Percentiles rank a stretch among this genome's conserved stretches.
Conservation (phyloP, 2,113 vertebrate species). For the Percina caprodes region DNA sequence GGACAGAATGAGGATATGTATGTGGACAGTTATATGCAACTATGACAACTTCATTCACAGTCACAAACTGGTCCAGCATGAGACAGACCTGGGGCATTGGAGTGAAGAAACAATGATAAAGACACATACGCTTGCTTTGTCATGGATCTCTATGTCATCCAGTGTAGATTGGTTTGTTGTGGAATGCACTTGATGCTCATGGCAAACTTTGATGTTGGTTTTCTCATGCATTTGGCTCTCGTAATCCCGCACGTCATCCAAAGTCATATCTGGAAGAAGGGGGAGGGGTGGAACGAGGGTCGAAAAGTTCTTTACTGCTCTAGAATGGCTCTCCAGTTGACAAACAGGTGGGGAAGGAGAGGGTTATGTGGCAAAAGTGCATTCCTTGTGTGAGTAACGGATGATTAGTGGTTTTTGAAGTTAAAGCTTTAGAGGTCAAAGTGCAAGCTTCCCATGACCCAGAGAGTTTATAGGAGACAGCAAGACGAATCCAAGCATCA, state of each 20-base stretch:
- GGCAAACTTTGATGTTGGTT: constrained; percentile 99
- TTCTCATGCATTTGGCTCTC: constrained; percentile 99
- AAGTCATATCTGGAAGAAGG: constrained; percentile 98
- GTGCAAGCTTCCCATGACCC: constrained; percentile 38
- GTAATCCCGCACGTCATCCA: constrained; percentile 98
- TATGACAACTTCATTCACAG: constrained; percentile 11
- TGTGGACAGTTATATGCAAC: constrained; percentile 13
- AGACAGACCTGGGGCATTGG: constrained; percentile 35
- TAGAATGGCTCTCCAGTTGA: constrained; percentile 70
- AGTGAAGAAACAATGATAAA: constrained; percentile 59
- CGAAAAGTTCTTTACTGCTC: constrained; percentile 87
- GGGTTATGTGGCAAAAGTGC: constrained; percentile 66
- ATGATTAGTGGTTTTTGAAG: constrained; percentile 15
- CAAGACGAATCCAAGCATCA: constrained; percentile 38
- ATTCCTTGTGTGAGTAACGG: neutral
- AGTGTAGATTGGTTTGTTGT: constrained; percentile 91
- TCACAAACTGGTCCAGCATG: constrained; percentile 41
- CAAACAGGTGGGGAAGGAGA: constrained; percentile 20
- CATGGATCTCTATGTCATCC: constrained; percentile 96
- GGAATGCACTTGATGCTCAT: constrained; percentile 87
- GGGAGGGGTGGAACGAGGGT: constrained; percentile 54
- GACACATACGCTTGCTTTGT: constrained; percentile 94
- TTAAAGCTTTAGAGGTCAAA: constrained; percentile 33
- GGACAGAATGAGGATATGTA: constrained; percentile 23
- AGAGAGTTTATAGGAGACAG: constrained; percentile 34